Conservation (phyloP, 2,797 vertebrate genomes). For the Chaunax sp. region DNA sequence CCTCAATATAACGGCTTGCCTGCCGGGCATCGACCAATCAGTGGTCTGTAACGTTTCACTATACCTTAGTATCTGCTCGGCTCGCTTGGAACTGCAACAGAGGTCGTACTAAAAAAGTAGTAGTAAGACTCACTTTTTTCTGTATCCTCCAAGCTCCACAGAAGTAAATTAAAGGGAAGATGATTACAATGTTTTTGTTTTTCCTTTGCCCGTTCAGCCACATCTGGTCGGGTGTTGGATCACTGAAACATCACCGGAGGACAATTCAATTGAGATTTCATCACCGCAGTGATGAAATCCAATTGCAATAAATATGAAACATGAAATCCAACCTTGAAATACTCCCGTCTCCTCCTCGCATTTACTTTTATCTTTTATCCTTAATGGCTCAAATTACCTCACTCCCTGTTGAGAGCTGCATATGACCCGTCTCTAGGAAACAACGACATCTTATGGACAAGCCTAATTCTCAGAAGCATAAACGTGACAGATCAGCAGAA, state of each 20-base stretch:
- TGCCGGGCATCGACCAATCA: too few relatives aligned
- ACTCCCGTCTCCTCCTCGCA: conserved; percentile 33
- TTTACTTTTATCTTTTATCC: conserved; percentile 23
- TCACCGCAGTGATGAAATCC: conserved; percentile 64
- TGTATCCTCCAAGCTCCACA: background rate
- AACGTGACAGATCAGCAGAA: conserved; percentile 15
- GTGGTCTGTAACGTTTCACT: too few relatives aligned
- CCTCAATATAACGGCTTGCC: too few relatives aligned
- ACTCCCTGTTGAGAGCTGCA: conserved; percentile 28
- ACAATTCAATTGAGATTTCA: conserved; percentile 64
- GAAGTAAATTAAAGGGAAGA: conserved; percentile 41
- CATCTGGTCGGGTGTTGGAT: conserved; percentile 60
- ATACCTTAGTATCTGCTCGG: too few relatives aligned
- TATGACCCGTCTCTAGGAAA: conserved; percentile 50
- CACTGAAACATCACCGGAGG: conserved; percentile 51
- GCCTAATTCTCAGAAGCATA: conserved; percentile 19
- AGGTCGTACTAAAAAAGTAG: too few relatives aligned
- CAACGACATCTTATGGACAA: conserved; percentile 28
- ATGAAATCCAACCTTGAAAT: conserved; percentile 43
- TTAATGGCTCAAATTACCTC: conserved; percentile 49
- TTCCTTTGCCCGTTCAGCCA: conserved; percentile 39
- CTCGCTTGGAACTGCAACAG: too few relatives aligned
- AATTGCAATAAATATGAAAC: conserved; percentile 67
- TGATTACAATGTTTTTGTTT: conserved; percentile 34
- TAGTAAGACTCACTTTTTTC: conserved; percentile 2